Percentiles rank a stretch among this genome's conserved stretches.
Evolutionary conservation across 2,888 invertebrate genomes (phyloP).

Genomic region (Scaptomyza polygonia): DNA sequence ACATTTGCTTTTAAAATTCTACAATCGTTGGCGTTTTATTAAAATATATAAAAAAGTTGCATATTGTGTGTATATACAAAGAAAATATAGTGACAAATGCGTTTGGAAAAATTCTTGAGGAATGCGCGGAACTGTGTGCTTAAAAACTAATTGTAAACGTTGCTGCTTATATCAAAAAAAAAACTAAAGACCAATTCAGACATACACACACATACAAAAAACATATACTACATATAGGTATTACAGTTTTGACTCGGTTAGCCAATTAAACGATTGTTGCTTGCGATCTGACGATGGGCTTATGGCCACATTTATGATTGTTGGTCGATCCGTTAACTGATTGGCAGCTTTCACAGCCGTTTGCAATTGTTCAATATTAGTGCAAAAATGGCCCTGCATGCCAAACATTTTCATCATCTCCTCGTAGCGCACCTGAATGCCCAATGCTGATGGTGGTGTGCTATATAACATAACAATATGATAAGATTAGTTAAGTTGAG

Average conservation of each 20-base stretch:
- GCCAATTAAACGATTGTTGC: slow-evolving; percentile 95
- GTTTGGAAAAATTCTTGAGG: slow-evolving; percentile 52
- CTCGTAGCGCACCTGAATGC: slow-evolving; percentile 93
- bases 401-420: slow-evolving; percentile 95
- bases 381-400: slow-evolving; percentile 91
- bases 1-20: slow-evolving; percentile 6
- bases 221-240: slow-evolving; percentile 1
- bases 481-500: slow-evolving; percentile 36
- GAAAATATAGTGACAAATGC: slow-evolving; percentile 73
- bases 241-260: slow-evolving; percentile 95
- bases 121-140: slow-evolving; percentile 67
- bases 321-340: slow-evolving; percentile 89
- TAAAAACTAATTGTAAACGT: slow-evolving; percentile 63
- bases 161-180: slow-evolving; percentile 44
- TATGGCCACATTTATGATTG: slow-evolving; percentile 95
- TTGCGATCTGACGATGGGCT: slow-evolving; percentile 95
- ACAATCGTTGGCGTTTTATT: slow-evolving; percentile 7
- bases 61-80: slow-evolving; percentile 61
- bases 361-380: slow-evolving; percentile 90
- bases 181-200: slow-evolving; percentile 15
- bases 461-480: slow-evolving; percentile 85
- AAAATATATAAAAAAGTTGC: slow-evolving; percentile 6
- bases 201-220: slow-evolving; percentile 5
- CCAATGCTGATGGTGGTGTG: slow-evolving; percentile 92
- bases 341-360: slow-evolving; percentile 89